phyloP scores from a whole-genome alignment of 2,888 invertebrate genomes.

The Leucozona laternaria region DNA sequence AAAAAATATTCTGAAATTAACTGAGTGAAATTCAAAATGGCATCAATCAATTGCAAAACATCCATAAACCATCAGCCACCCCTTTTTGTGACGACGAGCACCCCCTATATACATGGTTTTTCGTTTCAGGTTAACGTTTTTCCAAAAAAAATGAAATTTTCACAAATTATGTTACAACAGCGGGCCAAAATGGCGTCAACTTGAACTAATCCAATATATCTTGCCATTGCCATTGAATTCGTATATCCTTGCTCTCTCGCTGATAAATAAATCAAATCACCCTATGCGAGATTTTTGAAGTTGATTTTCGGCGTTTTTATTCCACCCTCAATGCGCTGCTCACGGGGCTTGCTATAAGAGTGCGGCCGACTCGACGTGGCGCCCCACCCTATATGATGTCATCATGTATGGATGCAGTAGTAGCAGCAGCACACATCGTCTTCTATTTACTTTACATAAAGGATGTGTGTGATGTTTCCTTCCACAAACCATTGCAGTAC shows the following conservation, averaged over 20 bases:
- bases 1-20: too few species aligned
- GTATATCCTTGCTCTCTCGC: conserved; percentile 33
- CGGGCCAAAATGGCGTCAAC: conserved; percentile 73
- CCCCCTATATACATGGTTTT: background rate
- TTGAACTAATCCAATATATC: conserved; percentile 71
- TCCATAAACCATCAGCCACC: conserved; percentile 12
- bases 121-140: conserved; percentile 10
- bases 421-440: conserved; percentile 19
- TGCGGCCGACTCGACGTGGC: background rate
- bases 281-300: conserved; percentile 51
- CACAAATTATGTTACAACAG: conserved; percentile 53
- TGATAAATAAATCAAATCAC: conserved; percentile 75
- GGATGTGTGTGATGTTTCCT: conserved; percentile 67
- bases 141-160: conserved; percentile 53
- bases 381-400: conserved; percentile 54
- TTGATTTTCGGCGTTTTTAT: conserved; percentile 40
- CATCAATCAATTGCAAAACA: conserved; percentile 56
- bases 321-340: conserved; percentile 64
- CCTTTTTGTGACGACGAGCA: conserved; percentile 1
- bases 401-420: conserved; percentile 44
- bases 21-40: conserved; percentile 53
- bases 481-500: conserved; percentile 59
- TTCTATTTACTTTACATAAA: conserved; percentile 64
- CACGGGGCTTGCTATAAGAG: conserved; percentile 1
- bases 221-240: conserved; percentile 41